Conservation (phyloP, 2,113 vertebrate species). For the Bubo blakistoni region DNA sequence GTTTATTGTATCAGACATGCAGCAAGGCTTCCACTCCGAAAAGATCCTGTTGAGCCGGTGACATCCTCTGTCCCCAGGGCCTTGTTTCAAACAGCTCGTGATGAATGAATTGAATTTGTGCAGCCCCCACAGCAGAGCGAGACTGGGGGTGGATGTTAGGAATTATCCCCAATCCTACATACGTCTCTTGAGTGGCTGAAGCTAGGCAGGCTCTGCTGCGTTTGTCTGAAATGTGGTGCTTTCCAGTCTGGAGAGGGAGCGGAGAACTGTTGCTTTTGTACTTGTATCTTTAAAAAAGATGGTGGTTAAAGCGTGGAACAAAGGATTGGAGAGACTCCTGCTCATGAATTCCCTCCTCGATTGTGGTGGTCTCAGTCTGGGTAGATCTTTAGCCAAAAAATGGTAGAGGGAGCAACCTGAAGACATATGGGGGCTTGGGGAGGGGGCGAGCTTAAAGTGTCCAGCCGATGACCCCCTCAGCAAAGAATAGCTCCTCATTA, state of each 20-base stretch:
- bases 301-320: conserved; percentile 9
- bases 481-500: not conserved
- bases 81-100: not conserved
- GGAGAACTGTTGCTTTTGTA: conserved; percentile 38
- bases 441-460: not conserved
- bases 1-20: not conserved
- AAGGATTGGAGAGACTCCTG: not conserved
- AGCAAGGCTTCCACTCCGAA: not conserved
- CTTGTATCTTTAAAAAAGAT: conserved; percentile 18
- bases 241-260: not conserved
- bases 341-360: not conserved
- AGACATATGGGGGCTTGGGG: not conserved
- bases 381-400: not conserved
- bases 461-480: not conserved
- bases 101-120: conserved; percentile 55
- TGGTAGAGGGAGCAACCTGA: not conserved
- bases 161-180: conserved; percentile 52
- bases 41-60: conserved; percentile 42
- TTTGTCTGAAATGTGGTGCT: not conserved
- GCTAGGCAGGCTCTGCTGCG: conserved; percentile 4
- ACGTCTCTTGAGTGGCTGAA: conserved; percentile 36
- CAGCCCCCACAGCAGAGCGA: conserved; percentile 37
- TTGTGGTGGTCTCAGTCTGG: not conserved
- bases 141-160: conserved; percentile 58
- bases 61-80: conserved; percentile 14